Evolutionary conservation across 2,113 vertebrate genomes (phyloP), one percentile per base, ranked within the genome.

Genomic region (Percopsis transmontana): DNA sequence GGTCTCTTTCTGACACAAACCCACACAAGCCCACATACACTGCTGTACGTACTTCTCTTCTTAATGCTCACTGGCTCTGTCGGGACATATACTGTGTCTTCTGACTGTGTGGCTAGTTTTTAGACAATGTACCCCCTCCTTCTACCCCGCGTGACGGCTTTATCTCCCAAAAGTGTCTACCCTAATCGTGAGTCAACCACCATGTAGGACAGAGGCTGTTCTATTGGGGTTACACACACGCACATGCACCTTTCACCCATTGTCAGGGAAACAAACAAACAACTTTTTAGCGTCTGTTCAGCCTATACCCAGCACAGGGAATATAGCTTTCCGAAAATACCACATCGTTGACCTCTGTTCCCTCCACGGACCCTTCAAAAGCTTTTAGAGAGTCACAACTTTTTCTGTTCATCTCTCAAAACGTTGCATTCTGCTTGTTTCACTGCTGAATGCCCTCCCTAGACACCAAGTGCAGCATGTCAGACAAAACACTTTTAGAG

Each of bases 1-100:
- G 80, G 86, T 81, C 76, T 70, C 81, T 71, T 72, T 72, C 79
- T 86, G 78, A 85, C 83, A 86, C 24, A 51, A 76, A 58, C 81
- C 77, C 82, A 87, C 85, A 85, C 85, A 83, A 61, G 27, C 68
- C 47, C 40, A 72, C 53, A 40, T 63, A 48, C 40, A 66, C 40
- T 61, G 51, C 20, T 51, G 41, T 66, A 58, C 68, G 21, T 50
- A 10, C 16, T 48, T 53, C 18, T 45, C 48, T 14, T 24, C 69
- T 40, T 19, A 48, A 60, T 75, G 40, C 78, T 79, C 74, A 59
- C 53, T 66, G 51, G 44, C 73, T 80, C 64, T 62, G 77, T 88
- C 81, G 70, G 72, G 62, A 71, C 48, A 13, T 27, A 58, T 63
- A 45, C 66, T 0, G 27, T 23, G 63, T 79, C 82, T 80, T 70